Base-by-base conservation (phyloP, 2,888 invertebrate species). In the Altica lythri region DNA sequence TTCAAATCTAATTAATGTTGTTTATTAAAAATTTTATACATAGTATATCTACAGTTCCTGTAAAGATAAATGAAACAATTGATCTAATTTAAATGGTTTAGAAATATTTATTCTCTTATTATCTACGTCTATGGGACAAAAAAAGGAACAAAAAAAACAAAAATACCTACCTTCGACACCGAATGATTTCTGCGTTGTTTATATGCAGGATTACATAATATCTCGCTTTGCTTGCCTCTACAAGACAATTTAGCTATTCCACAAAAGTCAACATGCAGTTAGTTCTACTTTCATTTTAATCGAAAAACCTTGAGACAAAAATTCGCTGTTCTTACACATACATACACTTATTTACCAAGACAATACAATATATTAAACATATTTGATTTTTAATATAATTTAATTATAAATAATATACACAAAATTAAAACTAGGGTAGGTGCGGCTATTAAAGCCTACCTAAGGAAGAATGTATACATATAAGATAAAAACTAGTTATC, bases 251-350 rank as follows among this genome's bases (percentile, higher is more conserved):
- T 53, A 54, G 44, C 59, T 56, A 59, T 61, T 61, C 61, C 58
- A 59, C 59, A 56, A 56, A 59, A 58, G 56, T 61, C 52, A 54
- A 71, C 56, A 52, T 53, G 58, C 53, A 66, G 61, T n/a, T n/a
- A n/a, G n/a, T 60, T 64, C 60, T 65, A 66, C 68, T 68, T 68
- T 68, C 66, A 63, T 61, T 62, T 67, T 60, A 64, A 64, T 64
- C 60, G 58, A 55, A 38, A 61, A 66, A 63, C 68, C 68, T 68
- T 68, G 68, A 65, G 68, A 67, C 67, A 67, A 65, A 66, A 67
- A 67, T 67, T 67, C 62, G 61, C 64, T 57, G 60, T 60, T 63
- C 60, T 57, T 62, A 62, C 61, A 58, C 57, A 55, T 60, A 57
- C 55, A 60, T 43, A 44, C 27, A 45, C 45, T 29, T 19, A 19